These are phyloP conservation scores for Pseudotriccus pelzelni DNA, from an alignment of 2,797 vertebrate genomes.

Conservation along the genomic window DNA sequence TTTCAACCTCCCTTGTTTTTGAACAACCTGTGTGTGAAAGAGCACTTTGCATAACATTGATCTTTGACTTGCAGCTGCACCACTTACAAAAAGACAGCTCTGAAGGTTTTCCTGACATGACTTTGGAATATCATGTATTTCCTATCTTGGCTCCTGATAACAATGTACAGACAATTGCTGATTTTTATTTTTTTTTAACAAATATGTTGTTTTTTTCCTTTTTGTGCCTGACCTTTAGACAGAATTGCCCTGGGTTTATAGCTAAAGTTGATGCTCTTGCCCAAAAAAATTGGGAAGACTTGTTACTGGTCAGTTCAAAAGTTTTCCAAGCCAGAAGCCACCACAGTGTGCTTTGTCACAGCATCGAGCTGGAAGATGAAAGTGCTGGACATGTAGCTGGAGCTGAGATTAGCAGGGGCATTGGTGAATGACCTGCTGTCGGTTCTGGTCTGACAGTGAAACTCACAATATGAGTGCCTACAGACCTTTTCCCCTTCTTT, in stretches of 20 bases:
- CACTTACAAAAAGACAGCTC: not conserved
- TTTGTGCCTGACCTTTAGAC: not conserved
- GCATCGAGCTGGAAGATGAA: not conserved
- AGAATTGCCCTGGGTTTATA: not conserved
- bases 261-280: not conserved
- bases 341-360: accelerated
- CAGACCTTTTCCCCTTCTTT: not conserved
- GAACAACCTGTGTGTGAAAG: slow-evolving; percentile 15
- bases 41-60: not conserved
- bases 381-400: not conserved
- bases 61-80: slow-evolving; percentile 55
- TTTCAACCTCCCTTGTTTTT: slow-evolving; percentile 15
- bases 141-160: not conserved
- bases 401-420: not conserved
- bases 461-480: accelerated
- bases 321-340: not conserved
- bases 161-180: not conserved
- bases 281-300: not conserved
- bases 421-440: accelerated
- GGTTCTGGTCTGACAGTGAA: accelerated
- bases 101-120: slow-evolving; percentile 14
- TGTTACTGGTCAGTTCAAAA: not conserved
- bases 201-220: not conserved
- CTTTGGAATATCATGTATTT: not conserved
- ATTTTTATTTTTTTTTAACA: not conserved